These are phyloP conservation scores for Orientallactaga bullata DNA, from an alignment of 2,113 vertebrate species.

Conservation along the genomic window DNA sequence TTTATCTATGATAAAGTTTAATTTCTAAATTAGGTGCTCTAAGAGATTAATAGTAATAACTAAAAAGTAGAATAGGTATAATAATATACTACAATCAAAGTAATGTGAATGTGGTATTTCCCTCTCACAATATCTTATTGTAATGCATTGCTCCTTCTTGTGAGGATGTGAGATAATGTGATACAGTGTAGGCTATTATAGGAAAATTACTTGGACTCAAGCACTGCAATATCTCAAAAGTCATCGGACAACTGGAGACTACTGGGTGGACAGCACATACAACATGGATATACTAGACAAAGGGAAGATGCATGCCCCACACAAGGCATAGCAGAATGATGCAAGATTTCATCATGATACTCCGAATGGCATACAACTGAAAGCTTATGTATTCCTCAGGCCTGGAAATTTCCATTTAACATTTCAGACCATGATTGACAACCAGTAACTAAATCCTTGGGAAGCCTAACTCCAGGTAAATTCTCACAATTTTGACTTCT, in stretches of 20 bases:
- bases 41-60: neutral
- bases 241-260: neutral
- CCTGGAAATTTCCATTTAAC: slow-evolving; percentile 37
- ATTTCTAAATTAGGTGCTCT: neutral
- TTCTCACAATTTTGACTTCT: slow-evolving; percentile 37
- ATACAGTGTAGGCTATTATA: neutral
- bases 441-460: neutral
- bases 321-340: neutral
- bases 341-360: neutral
- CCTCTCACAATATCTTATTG: neutral
- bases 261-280: neutral
- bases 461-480: slow-evolving; percentile 37
- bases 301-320: neutral
- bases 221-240: neutral
- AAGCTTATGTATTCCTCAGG: neutral
- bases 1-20: neutral
- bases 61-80: neutral
- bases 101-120: neutral
- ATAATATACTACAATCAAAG: neutral
- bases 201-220: neutral
- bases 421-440: neutral
- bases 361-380: neutral
- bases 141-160: neutral
- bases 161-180: neutral
- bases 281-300: neutral